A percentile compares a stretch with the other conserved stretches of the same genome.
phyloP scores from a whole-genome alignment of 2,888 invertebrate species.

The Doris montereyensis region DNA sequence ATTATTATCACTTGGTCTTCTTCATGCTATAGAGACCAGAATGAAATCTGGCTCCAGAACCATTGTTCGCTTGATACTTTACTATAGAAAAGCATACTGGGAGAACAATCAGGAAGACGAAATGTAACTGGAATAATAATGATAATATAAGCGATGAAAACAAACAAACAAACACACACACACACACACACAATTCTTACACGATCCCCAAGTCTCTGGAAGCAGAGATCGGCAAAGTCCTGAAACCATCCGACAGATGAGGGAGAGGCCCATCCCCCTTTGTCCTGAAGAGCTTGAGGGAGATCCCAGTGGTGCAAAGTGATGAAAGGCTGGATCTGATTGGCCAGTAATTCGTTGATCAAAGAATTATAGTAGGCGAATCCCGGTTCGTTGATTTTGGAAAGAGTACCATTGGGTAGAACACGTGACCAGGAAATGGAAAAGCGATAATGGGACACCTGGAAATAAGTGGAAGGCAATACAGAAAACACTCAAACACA shows the following conservation, averaged over 20 bases:
- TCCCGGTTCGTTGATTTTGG: slow-evolving; percentile 80
- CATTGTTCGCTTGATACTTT: too few species aligned
- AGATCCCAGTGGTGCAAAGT: slow-evolving; percentile 76
- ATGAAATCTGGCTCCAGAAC: too few species aligned
- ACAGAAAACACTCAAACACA: too few species aligned
- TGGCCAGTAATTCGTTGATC: slow-evolving; percentile 79
- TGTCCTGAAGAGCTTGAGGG: slow-evolving; percentile 71
- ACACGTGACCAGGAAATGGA: slow-evolving; percentile 82
- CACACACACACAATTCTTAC: too few species aligned
- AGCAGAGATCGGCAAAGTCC: slow-evolving; percentile 70
- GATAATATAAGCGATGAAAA: too few species aligned
- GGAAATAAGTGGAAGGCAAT: too few species aligned
- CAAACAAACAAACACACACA: too few species aligned
- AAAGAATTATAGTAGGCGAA: slow-evolving; percentile 84
- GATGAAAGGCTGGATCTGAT: slow-evolving; percentile 77
- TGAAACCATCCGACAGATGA: slow-evolving; percentile 58
- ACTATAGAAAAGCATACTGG: too few species aligned
- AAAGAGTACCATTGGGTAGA: slow-evolving; percentile 77
- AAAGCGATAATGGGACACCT: slow-evolving; percentile 73
- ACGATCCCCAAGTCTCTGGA: slow-evolving; percentile 71
- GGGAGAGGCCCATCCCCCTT: slow-evolving; percentile 71
- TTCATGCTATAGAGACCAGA: too few species aligned
- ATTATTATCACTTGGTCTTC: too few species aligned
- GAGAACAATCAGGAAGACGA: too few species aligned
- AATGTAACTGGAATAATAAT: too few species aligned